A percentile compares a stretch with the other conserved stretches of the same genome.
Evolutionary conservation across 2,113 vertebrate genomes (phyloP).

Genomic region (Erythrolamprus reginae): DNA sequence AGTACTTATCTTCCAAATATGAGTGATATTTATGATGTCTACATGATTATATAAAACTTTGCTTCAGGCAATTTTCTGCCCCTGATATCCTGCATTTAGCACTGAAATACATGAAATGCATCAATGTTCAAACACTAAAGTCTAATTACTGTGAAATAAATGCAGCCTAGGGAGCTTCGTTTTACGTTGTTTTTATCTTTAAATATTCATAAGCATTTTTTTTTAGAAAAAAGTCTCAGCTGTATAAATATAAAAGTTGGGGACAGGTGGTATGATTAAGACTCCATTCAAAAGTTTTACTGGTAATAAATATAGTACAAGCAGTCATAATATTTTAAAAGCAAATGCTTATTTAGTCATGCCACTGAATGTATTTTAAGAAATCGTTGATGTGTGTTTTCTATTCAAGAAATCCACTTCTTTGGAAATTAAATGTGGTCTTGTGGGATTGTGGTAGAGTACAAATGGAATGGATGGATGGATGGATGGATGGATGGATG

Average conservation of each 20-base stretch:
- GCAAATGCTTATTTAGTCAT: not conserved
- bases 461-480: not conserved
- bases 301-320: conserved; percentile 28
- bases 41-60: conserved; percentile 20
- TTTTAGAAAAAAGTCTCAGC: conserved; percentile 20
- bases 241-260: conserved; percentile 40
- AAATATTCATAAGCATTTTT: conserved; percentile 53
- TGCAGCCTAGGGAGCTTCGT: conserved; percentile 38
- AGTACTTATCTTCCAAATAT: not conserved
- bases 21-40: conserved; percentile 9
- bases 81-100: conserved; percentile 4
- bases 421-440: not conserved
- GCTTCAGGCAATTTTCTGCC: conserved; percentile 23
- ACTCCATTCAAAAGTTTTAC: conserved; percentile 42
- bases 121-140: conserved; percentile 46
- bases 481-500: not conserved
- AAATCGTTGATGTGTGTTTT: not conserved
- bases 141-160: conserved; percentile 55
- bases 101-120: conserved; percentile 44
- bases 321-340: conserved; percentile 29
- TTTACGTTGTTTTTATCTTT: conserved; percentile 53
- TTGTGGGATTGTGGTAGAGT: not conserved
- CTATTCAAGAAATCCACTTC: not conserved
- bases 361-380: conserved; percentile 12
- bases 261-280: conserved; percentile 53